phyloP scores from a whole-genome alignment of 2,113 vertebrate species.

The Bos javanicus region DNA sequence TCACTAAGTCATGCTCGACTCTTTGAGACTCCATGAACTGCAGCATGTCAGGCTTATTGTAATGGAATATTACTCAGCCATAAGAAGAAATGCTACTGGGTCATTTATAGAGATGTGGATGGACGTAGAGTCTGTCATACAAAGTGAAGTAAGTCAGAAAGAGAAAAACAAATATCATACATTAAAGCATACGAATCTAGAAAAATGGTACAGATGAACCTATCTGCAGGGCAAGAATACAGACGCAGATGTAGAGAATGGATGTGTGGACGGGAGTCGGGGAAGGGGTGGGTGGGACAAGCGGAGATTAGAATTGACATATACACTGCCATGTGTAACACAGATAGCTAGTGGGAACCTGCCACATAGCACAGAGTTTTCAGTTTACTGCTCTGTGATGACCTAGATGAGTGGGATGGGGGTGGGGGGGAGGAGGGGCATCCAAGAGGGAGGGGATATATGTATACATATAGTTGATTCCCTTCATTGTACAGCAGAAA shows the following conservation, averaged over 20 bases:
- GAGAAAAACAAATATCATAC: background rate
- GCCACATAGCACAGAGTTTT: background rate
- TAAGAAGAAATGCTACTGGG: background rate
- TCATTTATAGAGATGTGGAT: accelerated
- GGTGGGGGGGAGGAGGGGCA: background rate
- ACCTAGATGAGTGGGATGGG: background rate
- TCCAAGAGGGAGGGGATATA: background rate
- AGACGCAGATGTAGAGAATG: background rate
- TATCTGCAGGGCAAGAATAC: background rate
- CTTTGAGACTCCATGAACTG: background rate
- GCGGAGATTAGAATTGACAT: accelerated
- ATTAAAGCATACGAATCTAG: background rate
- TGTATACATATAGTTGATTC: background rate
- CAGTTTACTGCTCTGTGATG: background rate
- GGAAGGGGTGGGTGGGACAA: background rate
- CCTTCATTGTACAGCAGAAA: background rate
- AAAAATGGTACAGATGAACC: background rate
- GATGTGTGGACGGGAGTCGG: accelerated
- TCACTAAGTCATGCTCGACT: background rate
- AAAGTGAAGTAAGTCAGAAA: background rate
- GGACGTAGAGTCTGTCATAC: background rate
- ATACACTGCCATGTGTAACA: background rate
- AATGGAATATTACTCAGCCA: background rate
- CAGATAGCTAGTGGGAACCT: background rate
- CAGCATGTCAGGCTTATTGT: background rate